A percentile compares a stretch with the other conserved stretches of the same genome.
These are phyloP conservation scores for Sciaenops ocellatus DNA, from an alignment of 2,797 vertebrate species.

Conservation along the genomic window DNA sequence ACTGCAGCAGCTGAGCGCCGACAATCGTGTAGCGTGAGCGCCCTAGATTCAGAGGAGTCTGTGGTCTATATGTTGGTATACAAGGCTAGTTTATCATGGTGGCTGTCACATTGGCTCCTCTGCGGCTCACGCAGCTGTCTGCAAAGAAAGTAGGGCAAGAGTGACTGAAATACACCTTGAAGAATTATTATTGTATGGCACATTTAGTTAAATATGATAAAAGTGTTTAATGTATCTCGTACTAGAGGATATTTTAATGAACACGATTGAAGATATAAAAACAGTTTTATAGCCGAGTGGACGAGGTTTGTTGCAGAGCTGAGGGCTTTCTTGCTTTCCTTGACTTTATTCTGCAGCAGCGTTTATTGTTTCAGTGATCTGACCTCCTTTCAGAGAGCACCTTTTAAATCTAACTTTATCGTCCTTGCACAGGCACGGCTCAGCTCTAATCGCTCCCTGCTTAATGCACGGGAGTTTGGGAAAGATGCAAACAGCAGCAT, in stretches of 20 bases:
- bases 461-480: neutral
- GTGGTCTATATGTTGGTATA: conserved; percentile 37
- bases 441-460: neutral
- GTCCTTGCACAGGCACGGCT: neutral
- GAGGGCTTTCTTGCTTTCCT: neutral
- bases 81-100: conserved; percentile 56
- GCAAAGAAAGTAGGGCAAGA: conserved; percentile 56
- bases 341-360: neutral
- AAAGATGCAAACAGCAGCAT: conserved; percentile 4
- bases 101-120: conserved; percentile 55
- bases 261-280: neutral
- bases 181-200: neutral
- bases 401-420: neutral
- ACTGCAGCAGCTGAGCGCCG: conserved; percentile 11
- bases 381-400: conserved; percentile 4
- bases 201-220: neutral
- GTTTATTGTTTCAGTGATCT: neutral
- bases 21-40: conserved; percentile 19
- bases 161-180: conserved; percentile 8
- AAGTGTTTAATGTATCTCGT: neutral
- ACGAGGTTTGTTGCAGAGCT: neutral
- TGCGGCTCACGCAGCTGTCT: conserved; percentile 35
- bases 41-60: conserved; percentile 41
- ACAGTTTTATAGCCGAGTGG: neutral
- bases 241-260: neutral